Conservation (phyloP, 1,140 invertebrate genomes). For the Lanistes nyassanus region DNA sequence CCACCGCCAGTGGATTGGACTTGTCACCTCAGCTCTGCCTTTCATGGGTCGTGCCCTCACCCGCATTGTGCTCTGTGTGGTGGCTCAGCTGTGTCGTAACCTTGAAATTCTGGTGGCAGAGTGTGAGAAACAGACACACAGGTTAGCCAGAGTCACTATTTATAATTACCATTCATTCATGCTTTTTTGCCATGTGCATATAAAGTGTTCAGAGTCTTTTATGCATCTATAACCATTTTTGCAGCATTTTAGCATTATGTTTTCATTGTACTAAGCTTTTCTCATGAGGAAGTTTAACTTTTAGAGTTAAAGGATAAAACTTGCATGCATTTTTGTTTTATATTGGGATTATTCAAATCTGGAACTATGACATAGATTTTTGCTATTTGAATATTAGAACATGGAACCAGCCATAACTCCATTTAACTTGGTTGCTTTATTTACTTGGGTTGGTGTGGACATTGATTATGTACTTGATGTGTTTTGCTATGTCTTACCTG, state of each 20-base stretch:
- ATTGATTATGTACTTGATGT: slow-evolving; percentile 5
- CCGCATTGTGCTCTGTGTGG: slow-evolving; percentile 80
- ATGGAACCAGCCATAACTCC: too few species aligned
- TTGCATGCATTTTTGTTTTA: too few species aligned
- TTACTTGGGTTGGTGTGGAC: not conserved
- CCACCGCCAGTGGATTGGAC: slow-evolving; percentile 81
- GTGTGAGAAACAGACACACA: slow-evolving; percentile 40
- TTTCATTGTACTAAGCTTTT: too few species aligned
- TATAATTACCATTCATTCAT: not conserved
- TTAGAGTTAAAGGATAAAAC: too few species aligned
- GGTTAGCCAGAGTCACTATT: slow-evolving; percentile 11
- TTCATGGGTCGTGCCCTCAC: slow-evolving; percentile 80
- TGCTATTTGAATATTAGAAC: too few species aligned
- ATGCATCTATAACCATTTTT: too few species aligned
- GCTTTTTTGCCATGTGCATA: not conserved
- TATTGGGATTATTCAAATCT: too few species aligned
- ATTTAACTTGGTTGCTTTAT: too few species aligned
- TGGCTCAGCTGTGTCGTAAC: slow-evolving; percentile 86
- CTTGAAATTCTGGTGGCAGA: slow-evolving; percentile 74
- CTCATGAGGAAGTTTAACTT: too few species aligned
- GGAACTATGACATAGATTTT: too few species aligned
- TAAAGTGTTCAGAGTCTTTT: not conserved
- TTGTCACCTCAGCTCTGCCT: slow-evolving; percentile 82
- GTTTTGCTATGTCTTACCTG: not conserved
- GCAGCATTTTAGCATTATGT: too few species aligned